These are phyloP conservation scores for Nomada hirtipes DNA, from an alignment of 2,888 invertebrate species.

Conservation along the genomic window DNA sequence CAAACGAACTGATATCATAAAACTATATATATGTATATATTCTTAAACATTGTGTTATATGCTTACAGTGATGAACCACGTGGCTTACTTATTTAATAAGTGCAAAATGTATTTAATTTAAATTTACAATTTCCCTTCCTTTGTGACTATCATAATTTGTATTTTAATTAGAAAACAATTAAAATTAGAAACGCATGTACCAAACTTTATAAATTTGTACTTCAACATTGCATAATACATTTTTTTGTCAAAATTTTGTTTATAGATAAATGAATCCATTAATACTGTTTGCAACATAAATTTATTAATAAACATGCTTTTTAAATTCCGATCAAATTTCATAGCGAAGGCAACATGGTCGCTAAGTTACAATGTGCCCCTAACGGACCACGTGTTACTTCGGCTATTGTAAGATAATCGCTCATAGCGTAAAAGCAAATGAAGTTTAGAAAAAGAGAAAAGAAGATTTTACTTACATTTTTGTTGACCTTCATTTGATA, in stretches of 20 bases:
- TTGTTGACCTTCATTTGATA: slow-evolving; percentile 25
- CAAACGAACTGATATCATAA: slow-evolving; percentile 32
- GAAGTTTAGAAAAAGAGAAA: neutral
- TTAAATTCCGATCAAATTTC: slow-evolving; percentile 32
- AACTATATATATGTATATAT: neutral
- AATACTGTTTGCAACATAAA: neutral
- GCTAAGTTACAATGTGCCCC: slow-evolving; percentile 8
- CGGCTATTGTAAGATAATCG: neutral
- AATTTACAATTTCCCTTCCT: neutral
- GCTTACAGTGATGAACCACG: neutral
- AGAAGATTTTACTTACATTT: slow-evolving; percentile 49
- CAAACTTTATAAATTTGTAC: neutral
- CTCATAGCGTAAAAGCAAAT: neutral
- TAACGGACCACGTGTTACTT: slow-evolving; percentile 41
- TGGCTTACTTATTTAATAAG: neutral
- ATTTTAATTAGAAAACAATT: neutral
- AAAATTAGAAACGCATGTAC: neutral
- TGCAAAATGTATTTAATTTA: neutral
- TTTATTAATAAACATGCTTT: neutral
- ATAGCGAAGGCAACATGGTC: slow-evolving; percentile 42
- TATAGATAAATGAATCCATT: neutral
- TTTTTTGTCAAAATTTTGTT: neutral
- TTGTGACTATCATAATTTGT: neutral
- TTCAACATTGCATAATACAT: neutral
- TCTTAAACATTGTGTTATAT: neutral